Evolutionary conservation across 2,113 vertebrate species (phyloP).

Genomic region (Myotis davidii): DNA sequence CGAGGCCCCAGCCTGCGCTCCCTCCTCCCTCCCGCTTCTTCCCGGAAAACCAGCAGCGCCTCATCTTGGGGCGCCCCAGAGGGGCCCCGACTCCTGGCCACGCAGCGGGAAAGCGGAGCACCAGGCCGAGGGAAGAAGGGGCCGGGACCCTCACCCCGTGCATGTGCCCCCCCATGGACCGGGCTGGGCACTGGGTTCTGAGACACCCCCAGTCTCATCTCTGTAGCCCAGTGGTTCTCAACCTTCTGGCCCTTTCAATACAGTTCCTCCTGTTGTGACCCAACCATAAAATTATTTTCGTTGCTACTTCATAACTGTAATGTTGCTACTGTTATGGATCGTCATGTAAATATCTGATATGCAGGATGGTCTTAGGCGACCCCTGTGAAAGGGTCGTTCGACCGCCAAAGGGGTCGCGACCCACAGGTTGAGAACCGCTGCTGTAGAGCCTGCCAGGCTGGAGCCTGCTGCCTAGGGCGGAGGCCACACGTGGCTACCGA

Average conservation of each 20-base stretch:
- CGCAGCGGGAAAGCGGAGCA: background rate
- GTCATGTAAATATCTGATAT: no score
- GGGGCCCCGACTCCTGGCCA: background rate
- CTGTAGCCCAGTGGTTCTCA: background rate
- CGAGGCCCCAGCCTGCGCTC: conserved; percentile 76
- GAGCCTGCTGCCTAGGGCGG: background rate
- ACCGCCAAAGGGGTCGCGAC: no score
- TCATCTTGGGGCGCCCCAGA: background rate
- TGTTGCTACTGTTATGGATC: no score
- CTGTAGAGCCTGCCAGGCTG: fast-evolving
- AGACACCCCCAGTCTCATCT: background rate
- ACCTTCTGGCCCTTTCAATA: no score
- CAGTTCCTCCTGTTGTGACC: no score
- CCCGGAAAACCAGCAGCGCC: conserved; percentile 56
- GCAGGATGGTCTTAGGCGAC: no score
- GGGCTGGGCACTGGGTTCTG: background rate
- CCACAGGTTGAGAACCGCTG: no score
- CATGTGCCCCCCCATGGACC: fast-evolving
- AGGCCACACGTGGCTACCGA: fast-evolving
- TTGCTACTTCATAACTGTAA: no score
- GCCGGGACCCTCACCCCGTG: background rate
- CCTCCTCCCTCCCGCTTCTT: conserved; percentile 63
- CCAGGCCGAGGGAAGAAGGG: background rate
- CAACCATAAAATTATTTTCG: no score
- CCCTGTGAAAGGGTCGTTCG: no score